Percentiles rank a stretch among this genome's conserved stretches.
phyloP scores from a whole-genome alignment of 2,888 invertebrate species.

The Drosophila nr. perissopoda region DNA sequence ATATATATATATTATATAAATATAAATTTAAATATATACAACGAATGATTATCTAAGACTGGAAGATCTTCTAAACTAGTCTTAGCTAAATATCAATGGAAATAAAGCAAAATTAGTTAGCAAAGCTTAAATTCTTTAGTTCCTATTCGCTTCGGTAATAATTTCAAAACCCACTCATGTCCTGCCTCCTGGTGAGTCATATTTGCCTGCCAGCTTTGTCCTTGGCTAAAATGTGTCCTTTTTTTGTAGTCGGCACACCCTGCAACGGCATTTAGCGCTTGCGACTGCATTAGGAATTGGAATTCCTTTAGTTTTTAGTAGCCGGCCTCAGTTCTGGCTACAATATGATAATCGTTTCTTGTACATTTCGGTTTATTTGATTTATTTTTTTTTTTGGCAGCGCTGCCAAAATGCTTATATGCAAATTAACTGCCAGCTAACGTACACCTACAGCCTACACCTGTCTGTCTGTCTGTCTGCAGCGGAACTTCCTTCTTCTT shows the following conservation, averaged over 20 bases:
- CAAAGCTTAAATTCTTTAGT: background rate
- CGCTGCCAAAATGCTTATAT: slow-evolving; percentile 56
- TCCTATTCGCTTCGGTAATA: background rate
- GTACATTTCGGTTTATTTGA: slow-evolving; percentile 3
- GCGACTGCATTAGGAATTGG: slow-evolving; percentile 28
- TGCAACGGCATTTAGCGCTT: slow-evolving; percentile 15
- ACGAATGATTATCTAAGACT: background rate
- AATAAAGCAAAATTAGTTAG: background rate
- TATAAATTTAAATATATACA: background rate
- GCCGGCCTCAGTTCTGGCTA: slow-evolving; percentile 1
- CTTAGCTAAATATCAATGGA: background rate
- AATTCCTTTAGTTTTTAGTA: slow-evolving; percentile 24
- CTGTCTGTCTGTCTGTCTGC: slow-evolving; percentile 25
- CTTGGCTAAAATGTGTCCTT: slow-evolving; percentile 25
- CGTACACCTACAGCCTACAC: background rate
- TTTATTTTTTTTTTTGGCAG: slow-evolving; percentile 32
- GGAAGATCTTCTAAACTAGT: background rate
- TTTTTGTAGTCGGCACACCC: slow-evolving; percentile 19
- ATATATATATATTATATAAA: too few species aligned
- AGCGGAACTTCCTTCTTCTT: slow-evolving; percentile 9
- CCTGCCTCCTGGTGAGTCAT: slow-evolving; percentile 21
- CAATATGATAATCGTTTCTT: slow-evolving; percentile 18
- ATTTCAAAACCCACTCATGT: background rate
- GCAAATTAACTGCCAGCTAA: slow-evolving; percentile 64
- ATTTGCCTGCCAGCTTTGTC: slow-evolving; percentile 6